Evolutionary conservation across 2,888 invertebrate species (phyloP), one percentile per base, ranked within the genome.

Genomic region (Morpho achilles): DNA sequence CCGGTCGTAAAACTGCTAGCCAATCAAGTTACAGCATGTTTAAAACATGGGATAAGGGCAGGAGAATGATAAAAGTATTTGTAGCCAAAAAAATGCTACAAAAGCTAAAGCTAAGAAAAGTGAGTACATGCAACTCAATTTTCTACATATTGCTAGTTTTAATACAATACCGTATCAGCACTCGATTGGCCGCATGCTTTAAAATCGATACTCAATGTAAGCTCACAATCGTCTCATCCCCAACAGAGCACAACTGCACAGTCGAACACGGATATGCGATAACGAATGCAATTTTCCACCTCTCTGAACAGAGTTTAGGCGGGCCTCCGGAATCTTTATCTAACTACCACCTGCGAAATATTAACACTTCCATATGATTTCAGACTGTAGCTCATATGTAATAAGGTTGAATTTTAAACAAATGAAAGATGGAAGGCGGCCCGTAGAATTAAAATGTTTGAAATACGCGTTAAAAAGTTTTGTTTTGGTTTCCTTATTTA

Each of bases 221-320:
- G 53, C 61, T 63, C 54, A 61, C 63, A 63, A 63, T 63, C 58
- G 58, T 53, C 61, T 63, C 61, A 63, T 61, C 59, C 63, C 58
- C 51, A 57, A 50, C 50, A 50, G 49, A 55, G 55, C 55, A 43
- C 55, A 55, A 55, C 55, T 55, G 63, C 74, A 79, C 74, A 76
- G 70, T 70, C 73, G 76, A 77, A 79, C 77, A 80, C 82, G 84
- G 82, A 82, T 82, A 84, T 79, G 80, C 85, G 88, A 88, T 89
- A 88, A 87, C 88, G 87, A 89, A 89, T 88, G 89, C 89, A 89
- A 89, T 89, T 89, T 89, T 88, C 88, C 89, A 78, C 79, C 75
- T 80, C 82, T 76, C 72, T 82, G 87, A 82, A 79, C 89, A 84
- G 81, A 83, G 86, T 86, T 87, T 80, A 84, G 86, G 83, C 78